These are phyloP conservation scores for Trichonephila clavata DNA, from an alignment of 1,140 invertebrate genomes.

Conservation along the genomic window DNA sequence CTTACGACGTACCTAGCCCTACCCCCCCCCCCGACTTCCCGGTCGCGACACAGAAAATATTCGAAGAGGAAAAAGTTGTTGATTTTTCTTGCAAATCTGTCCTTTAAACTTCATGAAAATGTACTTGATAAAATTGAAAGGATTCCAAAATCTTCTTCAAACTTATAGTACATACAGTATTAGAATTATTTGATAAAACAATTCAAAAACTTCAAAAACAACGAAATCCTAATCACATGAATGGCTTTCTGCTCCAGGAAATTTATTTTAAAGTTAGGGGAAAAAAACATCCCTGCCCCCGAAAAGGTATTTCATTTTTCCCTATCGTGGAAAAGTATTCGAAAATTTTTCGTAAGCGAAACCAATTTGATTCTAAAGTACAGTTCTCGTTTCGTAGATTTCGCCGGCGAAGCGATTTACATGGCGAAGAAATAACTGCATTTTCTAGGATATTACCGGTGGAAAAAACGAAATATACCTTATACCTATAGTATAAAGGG, in stretches of 20 bases:
- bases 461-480: conserved; percentile 1
- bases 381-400: conserved; percentile 23
- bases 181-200: not conserved
- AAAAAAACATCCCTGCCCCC: not conserved
- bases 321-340: not conserved
- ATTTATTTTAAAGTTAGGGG: no score
- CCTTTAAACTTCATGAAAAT: no score
- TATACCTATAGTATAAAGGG: conserved; percentile 21
- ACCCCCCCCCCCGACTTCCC: no score
- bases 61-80: no score
- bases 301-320: not conserved
- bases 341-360: conserved; percentile 3
- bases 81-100: no score
- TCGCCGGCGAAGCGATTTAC: conserved; percentile 14
- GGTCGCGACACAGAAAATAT: no score
- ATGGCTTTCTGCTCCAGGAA: not conserved
- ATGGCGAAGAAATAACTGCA: conserved; percentile 29
- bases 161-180: no score
- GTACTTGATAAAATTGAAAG: no score
- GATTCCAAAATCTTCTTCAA: no score
- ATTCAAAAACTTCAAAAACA: not conserved
- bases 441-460: conserved; percentile 33
- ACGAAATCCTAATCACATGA: not conserved
- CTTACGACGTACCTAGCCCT: no score
- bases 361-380: conserved; percentile 31